Conservation (phyloP, 2,888 invertebrate species). For the Lasius fuliginosus region DNA sequence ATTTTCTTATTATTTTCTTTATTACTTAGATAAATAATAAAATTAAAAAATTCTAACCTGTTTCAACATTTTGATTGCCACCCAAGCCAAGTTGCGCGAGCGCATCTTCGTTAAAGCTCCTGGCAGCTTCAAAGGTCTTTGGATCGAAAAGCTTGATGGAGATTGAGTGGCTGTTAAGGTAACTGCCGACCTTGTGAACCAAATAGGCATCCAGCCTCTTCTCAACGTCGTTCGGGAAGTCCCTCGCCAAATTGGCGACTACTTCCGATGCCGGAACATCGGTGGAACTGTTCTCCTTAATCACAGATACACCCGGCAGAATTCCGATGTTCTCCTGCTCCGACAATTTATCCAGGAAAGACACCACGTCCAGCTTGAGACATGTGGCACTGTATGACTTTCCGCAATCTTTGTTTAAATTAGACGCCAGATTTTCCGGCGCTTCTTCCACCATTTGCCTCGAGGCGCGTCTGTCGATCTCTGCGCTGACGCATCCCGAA, state of each 20-base stretch:
- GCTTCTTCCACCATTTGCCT: slow-evolving; percentile 81
- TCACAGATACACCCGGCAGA: slow-evolving; percentile 91
- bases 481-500: slow-evolving; percentile 75
- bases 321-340: slow-evolving; percentile 91
- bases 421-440: slow-evolving; percentile 75
- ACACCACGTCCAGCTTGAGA: slow-evolving; percentile 92
- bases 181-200: slow-evolving; percentile 90
- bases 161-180: slow-evolving; percentile 91
- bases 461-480: slow-evolving; percentile 79
- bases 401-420: slow-evolving; percentile 87
- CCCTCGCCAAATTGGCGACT: slow-evolving; percentile 92
- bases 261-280: slow-evolving; percentile 89
- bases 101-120: slow-evolving; percentile 83
- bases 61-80: slow-evolving; percentile 75
- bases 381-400: slow-evolving; percentile 91
- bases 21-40: slow-evolving; percentile 12
- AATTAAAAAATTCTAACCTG: slow-evolving; percentile 84
- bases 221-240: slow-evolving; percentile 92
- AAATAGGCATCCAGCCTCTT: slow-evolving; percentile 92
- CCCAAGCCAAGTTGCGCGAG: slow-evolving; percentile 79
- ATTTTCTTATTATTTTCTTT: too few relatives aligned
- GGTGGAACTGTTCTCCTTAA: slow-evolving; percentile 88
- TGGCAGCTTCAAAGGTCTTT: slow-evolving; percentile 88
- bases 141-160: slow-evolving; percentile 91
- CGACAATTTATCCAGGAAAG: slow-evolving; percentile 91